Evolutionary conservation across 2,888 invertebrate genomes (phyloP).

Genomic region (Pomacea canaliculata): DNA sequence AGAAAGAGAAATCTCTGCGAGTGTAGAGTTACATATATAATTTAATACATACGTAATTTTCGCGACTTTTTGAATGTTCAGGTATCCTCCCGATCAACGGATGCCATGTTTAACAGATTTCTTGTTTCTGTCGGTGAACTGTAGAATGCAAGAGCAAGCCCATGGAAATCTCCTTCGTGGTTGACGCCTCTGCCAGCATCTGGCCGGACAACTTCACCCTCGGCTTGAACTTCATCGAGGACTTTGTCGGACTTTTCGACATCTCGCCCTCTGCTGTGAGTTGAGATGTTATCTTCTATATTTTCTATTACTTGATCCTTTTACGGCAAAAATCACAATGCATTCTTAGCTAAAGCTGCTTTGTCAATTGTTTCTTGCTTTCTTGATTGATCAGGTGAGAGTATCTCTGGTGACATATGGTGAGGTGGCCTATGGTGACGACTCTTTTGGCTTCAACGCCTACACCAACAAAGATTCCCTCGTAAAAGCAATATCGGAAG

Average conservation of each 20-base stretch:
- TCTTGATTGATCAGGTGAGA: slow-evolving; percentile 23
- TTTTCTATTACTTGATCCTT: too few relatives aligned
- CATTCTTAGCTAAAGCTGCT: too few relatives aligned
- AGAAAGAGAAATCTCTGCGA: too few relatives aligned
- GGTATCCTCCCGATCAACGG: too few relatives aligned
- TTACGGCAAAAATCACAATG: too few relatives aligned
- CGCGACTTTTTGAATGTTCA: too few relatives aligned
- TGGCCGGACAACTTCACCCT: slow-evolving; percentile 37
- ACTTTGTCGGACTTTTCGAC: slow-evolving; percentile 33
- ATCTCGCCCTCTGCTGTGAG: slow-evolving; percentile 31
- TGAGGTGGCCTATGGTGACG: slow-evolving; percentile 21
- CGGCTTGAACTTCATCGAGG: slow-evolving; percentile 33
- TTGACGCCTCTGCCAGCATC: slow-evolving; percentile 35
- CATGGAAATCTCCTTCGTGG: slow-evolving; percentile 32
- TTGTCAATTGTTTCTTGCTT: not conserved
- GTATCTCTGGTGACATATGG: slow-evolving; percentile 34
- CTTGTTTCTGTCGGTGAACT: too few relatives aligned
- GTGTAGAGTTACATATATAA: too few relatives aligned
- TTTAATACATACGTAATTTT: too few relatives aligned
- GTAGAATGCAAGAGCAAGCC: slow-evolving; percentile 28
- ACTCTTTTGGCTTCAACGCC: slow-evolving; percentile 26
- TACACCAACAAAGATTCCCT: slow-evolving; percentile 26
- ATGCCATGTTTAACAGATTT: too few relatives aligned
- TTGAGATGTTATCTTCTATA: too few relatives aligned
- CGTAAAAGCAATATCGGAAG: slow-evolving; percentile 15